Percentiles rank a stretch among this genome's conserved stretches.
Evolutionary conservation across 2,797 vertebrate genomes (phyloP).

Genomic region (Spinus pinus): DNA sequence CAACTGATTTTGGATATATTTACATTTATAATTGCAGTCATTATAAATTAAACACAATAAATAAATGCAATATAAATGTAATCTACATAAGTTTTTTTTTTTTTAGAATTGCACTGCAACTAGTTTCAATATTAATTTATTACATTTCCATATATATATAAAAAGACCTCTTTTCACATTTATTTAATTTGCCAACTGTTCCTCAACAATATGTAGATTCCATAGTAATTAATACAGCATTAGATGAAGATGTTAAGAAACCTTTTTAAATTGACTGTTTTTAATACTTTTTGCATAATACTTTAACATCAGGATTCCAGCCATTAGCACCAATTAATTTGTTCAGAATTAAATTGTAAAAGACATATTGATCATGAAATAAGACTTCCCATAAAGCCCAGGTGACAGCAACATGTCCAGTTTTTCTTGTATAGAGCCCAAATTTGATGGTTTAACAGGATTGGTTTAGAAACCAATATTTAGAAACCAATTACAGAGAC

Average conservation of each 20-base stretch:
- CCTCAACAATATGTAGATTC: not conserved
- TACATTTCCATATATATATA: constrained; percentile 33
- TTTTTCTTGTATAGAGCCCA: not conserved
- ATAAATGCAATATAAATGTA: constrained; percentile 62
- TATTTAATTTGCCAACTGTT: constrained; percentile 24
- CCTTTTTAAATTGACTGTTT: not conserved
- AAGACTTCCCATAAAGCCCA: not conserved
- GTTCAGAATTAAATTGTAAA: constrained; percentile 14
- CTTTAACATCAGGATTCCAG: constrained; percentile 1
- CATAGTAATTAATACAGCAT: constrained; percentile 22
- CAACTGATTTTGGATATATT: not conserved
- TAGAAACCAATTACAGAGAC: not conserved
- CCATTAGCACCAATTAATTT: constrained; percentile 47
- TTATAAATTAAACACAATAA: constrained; percentile 1
- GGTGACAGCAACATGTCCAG: not conserved
- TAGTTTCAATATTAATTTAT: constrained; percentile 55
- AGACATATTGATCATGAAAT: not conserved
- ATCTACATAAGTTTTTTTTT: not conserved
- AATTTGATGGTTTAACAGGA: not conserved
- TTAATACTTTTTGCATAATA: constrained; percentile 6
- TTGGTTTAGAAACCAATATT: not conserved
- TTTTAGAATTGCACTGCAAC: constrained; percentile 16
- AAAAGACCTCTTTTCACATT: constrained; percentile 47
- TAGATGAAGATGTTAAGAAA: constrained; percentile 33
- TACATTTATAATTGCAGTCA: constrained; percentile 61